A percentile compares a stretch with the other conserved stretches of the same genome.
Evolutionary conservation across 2,888 invertebrate genomes (phyloP).

Genomic region (Eupithecia tripunctaria): DNA sequence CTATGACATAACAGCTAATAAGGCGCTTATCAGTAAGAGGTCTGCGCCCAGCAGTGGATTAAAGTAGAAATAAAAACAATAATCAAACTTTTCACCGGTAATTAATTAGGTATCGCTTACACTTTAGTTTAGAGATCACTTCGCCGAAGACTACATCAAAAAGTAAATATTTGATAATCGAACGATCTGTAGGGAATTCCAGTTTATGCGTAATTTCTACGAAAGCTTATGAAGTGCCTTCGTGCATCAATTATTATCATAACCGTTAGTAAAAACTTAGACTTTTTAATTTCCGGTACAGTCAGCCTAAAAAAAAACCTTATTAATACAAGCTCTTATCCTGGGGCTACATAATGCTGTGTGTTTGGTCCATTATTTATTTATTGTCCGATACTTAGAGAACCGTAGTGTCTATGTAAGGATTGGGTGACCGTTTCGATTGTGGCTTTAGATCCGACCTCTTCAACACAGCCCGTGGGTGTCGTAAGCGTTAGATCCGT

Average conservation of each 20-base stretch:
- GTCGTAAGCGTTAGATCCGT: neutral
- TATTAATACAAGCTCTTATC: neutral
- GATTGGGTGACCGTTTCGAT: neutral
- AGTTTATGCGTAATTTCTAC: conserved; percentile 27
- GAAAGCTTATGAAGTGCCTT: conserved; percentile 29
- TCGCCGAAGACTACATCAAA: neutral
- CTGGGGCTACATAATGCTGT: too few relatives aligned
- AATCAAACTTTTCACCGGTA: neutral
- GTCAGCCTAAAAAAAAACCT: conserved; percentile 21
- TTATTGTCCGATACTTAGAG: neutral
- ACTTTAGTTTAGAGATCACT: neutral
- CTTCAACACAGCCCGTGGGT: neutral
- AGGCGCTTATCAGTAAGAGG: too few relatives aligned
- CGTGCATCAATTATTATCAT: conserved; percentile 29
- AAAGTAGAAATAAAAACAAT: too few relatives aligned
- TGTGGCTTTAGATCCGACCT: neutral
- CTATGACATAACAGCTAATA: too few relatives aligned
- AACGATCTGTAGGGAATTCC: conserved; percentile 20
- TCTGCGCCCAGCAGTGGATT: too few relatives aligned
- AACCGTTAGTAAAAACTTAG: conserved; percentile 38
- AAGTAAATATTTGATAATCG: neutral
- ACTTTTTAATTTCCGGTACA: conserved; percentile 60
- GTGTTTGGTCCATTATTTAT: too few relatives aligned
- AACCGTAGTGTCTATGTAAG: neutral
- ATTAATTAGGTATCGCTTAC: neutral